Evolutionary conservation across 2,797 vertebrate species (phyloP).

Genomic region (Chelonia mydas): DNA sequence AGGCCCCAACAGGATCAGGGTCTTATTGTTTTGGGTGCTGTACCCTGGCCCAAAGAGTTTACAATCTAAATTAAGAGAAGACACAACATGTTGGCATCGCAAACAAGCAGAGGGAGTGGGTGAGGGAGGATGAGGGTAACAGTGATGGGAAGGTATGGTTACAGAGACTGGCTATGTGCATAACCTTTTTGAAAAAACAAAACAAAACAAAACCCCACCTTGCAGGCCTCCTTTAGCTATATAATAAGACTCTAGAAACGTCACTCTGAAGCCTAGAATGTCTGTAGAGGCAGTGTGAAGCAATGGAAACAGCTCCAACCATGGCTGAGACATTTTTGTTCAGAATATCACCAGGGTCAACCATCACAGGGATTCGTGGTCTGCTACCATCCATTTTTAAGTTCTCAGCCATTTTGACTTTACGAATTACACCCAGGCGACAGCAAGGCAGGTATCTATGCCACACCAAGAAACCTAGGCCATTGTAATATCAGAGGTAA

Average conservation of each 20-base stretch:
- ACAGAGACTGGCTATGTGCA: not conserved
- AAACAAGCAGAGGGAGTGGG: not conserved
- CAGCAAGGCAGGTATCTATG: not conserved
- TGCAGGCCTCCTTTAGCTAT: not conserved
- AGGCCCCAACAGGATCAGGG: not conserved
- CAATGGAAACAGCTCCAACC: not conserved
- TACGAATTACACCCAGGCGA: not conserved
- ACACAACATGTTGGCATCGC: not conserved
- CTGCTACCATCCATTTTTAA: too few relatives aligned
- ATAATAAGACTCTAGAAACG: not conserved
- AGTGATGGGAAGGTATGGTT: not conserved
- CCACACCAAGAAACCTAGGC: not conserved
- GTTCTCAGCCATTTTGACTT: too few relatives aligned
- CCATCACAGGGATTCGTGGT: too few relatives aligned
- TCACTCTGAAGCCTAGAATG: not conserved
- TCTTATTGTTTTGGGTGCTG: not conserved
- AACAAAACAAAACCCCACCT: not conserved
- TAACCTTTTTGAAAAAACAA: not conserved
- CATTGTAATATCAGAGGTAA: not conserved
- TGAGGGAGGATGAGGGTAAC: not conserved
- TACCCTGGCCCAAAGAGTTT: not conserved
- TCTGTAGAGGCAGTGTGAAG: not conserved
- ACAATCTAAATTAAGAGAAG: slow-evolving; percentile 4
- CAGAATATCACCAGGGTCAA: too few relatives aligned
- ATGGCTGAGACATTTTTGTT: too few relatives aligned